A percentile compares a stretch with the other conserved stretches of the same genome.
phyloP scores from a whole-genome alignment of 2,888 invertebrate genomes.

The Clostera curtula region DNA sequence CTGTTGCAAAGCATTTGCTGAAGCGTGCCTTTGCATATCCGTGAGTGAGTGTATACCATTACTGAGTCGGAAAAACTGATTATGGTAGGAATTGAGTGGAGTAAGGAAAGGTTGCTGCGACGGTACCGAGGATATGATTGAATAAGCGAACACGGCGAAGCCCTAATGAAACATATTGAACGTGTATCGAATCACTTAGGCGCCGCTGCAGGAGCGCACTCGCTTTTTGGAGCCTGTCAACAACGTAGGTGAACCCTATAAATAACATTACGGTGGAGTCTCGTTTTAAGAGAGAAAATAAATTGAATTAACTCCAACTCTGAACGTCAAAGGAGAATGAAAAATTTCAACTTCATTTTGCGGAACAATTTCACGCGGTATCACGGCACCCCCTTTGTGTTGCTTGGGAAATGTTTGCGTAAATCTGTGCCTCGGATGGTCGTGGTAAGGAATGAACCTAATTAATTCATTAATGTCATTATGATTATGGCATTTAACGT shows the following conservation, averaged over 20 bases:
- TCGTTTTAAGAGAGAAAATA: slow-evolving; percentile 69
- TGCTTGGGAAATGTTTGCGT: slow-evolving; percentile 55
- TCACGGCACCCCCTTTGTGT: slow-evolving; percentile 48
- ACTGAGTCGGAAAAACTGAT: slow-evolving; percentile 61
- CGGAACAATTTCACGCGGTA: slow-evolving; percentile 59
- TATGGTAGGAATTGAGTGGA: slow-evolving; percentile 53
- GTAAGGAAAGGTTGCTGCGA: slow-evolving; percentile 41
- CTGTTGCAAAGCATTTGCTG: slow-evolving; percentile 24
- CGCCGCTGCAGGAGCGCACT: slow-evolving; percentile 37
- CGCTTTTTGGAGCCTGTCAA: slow-evolving; percentile 58
- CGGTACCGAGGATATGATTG: slow-evolving; percentile 59
- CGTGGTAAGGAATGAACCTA: slow-evolving; percentile 45
- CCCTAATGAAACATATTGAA: slow-evolving; percentile 74
- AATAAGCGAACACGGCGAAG: slow-evolving; percentile 63
- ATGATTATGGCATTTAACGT: slow-evolving; percentile 47
- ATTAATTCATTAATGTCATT: slow-evolving; percentile 64
- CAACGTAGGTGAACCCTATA: slow-evolving; percentile 66
- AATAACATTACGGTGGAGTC: slow-evolving; percentile 63
- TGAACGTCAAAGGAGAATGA: slow-evolving; percentile 61
- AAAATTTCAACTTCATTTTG: slow-evolving; percentile 60
- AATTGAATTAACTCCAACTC: slow-evolving; percentile 69
- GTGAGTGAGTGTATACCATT: slow-evolving; percentile 52
- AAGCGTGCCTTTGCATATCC: slow-evolving; percentile 24
- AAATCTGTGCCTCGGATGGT: slow-evolving; percentile 44
- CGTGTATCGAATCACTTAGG: slow-evolving; percentile 74